Conservation (phyloP, 2,888 invertebrate species). For the Standfussiana lucernea region DNA sequence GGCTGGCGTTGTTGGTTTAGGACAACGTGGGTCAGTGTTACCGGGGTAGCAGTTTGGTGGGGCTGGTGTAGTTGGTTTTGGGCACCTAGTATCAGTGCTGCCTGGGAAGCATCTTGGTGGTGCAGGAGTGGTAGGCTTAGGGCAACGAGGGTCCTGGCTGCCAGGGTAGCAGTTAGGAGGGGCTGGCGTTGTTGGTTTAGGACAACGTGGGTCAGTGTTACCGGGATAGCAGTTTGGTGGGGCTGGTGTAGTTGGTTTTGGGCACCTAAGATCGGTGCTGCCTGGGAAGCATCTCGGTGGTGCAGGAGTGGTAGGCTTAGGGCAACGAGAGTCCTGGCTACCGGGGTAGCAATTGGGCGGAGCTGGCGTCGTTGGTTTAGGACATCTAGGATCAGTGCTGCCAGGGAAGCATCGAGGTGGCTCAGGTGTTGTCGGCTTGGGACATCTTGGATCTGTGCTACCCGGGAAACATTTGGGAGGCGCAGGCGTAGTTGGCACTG, state of each 20-base stretch:
- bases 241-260: conserved; percentile 60
- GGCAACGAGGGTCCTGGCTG: background rate
- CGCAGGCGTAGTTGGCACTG: conserved; percentile 55
- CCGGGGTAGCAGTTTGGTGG: conserved; percentile 63
- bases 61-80: conserved; percentile 69
- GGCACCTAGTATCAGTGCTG: conserved; percentile 77
- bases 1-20: background rate
- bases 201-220: background rate
- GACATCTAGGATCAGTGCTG: conserved; percentile 70
- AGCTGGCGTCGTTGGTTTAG: conserved; percentile 63
- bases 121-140: conserved; percentile 66
- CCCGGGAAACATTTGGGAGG: conserved; percentile 74
- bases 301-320: conserved; percentile 66
- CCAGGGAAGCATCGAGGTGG: conserved; percentile 73
- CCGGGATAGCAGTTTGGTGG: conserved; percentile 38
- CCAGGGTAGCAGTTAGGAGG: conserved; percentile 21
- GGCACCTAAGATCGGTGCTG: conserved; percentile 11
- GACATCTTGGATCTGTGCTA: conserved; percentile 66
- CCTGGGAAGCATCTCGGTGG: conserved; percentile 67
- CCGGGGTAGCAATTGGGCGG: conserved; percentile 73
- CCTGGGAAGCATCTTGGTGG: conserved; percentile 74
- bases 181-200: background rate
- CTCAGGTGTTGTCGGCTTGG: conserved; percentile 65
- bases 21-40: conserved; percentile 73
- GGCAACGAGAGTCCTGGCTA: conserved; percentile 72